These are phyloP conservation scores for Parelbella ahira DNA, from an alignment of 2,888 invertebrate species.

Conservation along the genomic window DNA sequence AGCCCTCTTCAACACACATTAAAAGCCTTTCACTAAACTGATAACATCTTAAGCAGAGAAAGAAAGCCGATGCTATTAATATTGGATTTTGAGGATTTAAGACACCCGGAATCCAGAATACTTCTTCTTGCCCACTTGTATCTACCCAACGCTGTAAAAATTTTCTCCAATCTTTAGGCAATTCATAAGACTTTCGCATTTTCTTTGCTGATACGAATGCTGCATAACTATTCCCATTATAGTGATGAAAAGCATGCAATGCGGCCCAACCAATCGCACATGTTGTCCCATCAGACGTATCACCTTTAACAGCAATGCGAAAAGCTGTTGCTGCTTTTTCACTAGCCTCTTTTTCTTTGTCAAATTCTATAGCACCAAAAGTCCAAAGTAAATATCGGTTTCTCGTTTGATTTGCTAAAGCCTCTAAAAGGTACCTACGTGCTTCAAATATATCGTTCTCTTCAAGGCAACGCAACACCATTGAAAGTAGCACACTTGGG, in stretches of 20 bases:
- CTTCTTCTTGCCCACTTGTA: slow-evolving; percentile 65
- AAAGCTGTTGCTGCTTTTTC: slow-evolving; percentile 54
- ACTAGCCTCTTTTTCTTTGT: slow-evolving; percentile 41
- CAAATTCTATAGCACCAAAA: slow-evolving; percentile 55
- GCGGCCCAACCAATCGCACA: slow-evolving; percentile 69
- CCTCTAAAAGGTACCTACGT: slow-evolving; percentile 46
- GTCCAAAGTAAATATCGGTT: slow-evolving; percentile 65
- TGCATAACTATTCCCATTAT: slow-evolving; percentile 40
- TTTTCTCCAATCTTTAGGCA: slow-evolving; percentile 55
- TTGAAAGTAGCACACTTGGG: slow-evolving; percentile 53
- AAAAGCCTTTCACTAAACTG: slow-evolving; percentile 53
- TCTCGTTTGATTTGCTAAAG: slow-evolving; percentile 44
- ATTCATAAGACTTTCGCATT: slow-evolving; percentile 62
- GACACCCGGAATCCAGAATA: slow-evolving; percentile 54
- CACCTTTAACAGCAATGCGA: slow-evolving; percentile 60
- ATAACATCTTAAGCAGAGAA: slow-evolving; percentile 64
- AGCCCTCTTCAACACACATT: slow-evolving; percentile 51
- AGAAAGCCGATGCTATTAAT: slow-evolving; percentile 64
- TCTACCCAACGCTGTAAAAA: slow-evolving; percentile 55
- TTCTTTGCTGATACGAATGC: slow-evolving; percentile 60
- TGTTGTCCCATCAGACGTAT: slow-evolving; percentile 59
- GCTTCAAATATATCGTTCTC: slow-evolving; percentile 47
- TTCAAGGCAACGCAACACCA: slow-evolving; percentile 58
- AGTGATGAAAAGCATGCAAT: slow-evolving; percentile 58
- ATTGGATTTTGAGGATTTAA: slow-evolving; percentile 51